Conservation (phyloP, 2,797 vertebrate species). For the Labeo calbasu region DNA sequence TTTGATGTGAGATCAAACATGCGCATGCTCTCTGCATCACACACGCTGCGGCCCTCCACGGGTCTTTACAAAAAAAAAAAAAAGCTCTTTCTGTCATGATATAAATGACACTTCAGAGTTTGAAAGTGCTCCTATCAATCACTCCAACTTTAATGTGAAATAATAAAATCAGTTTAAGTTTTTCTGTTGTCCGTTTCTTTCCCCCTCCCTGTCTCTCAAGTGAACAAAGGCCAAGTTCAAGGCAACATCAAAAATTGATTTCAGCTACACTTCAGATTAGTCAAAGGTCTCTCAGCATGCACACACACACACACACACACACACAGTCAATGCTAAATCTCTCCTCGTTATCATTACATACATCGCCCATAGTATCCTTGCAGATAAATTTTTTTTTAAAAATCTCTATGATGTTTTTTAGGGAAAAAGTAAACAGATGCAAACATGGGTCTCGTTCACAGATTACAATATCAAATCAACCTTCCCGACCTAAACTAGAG, state of each 20-base stretch:
- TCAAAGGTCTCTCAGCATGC: slow-evolving; percentile 57
- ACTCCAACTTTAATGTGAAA: slow-evolving; percentile 81
- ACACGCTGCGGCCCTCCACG: slow-evolving; percentile 46
- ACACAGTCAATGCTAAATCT: not conserved
- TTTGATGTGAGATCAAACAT: slow-evolving; percentile 36
- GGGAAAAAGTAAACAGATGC: not conserved
- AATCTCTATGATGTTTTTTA: slow-evolving; percentile 75
- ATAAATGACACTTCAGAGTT: slow-evolving; percentile 81
- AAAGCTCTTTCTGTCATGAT: slow-evolving; percentile 70
- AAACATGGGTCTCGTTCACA: not conserved
- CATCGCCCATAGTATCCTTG: slow-evolving; percentile 64
- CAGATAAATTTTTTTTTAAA: slow-evolving; percentile 82
- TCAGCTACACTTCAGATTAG: slow-evolving; percentile 82
- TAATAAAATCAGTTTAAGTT: slow-evolving; percentile 77
- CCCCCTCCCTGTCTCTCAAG: not conserved
- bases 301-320: slow-evolving; percentile 31
- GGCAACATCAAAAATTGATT: slow-evolving; percentile 82
- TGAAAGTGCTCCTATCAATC: slow-evolving; percentile 81
- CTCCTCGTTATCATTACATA: not conserved
- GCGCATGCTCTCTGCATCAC: slow-evolving; percentile 3
- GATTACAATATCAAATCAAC: not conserved
- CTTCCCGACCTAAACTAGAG: slow-evolving; percentile 65
- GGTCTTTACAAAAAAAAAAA: slow-evolving; percentile 47
- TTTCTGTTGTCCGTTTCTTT: slow-evolving; percentile 53
- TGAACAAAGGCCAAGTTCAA: slow-evolving; percentile 78